Base-by-base conservation (phyloP, 2,888 invertebrate genomes). In the Eristalinus aeneus region DNA sequence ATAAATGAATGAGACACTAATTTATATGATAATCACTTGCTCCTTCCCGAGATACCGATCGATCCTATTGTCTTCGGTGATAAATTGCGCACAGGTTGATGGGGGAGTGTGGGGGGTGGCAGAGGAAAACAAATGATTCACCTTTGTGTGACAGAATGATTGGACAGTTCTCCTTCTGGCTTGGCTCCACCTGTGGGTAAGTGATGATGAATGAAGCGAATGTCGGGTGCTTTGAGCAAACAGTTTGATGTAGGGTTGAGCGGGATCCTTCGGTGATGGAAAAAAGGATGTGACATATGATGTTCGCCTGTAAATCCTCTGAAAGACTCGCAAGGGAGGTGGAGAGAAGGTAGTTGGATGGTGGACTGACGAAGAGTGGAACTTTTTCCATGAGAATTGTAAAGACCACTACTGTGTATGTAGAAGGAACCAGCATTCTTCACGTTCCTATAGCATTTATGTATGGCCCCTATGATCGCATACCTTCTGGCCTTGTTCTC, bases 11-110 rank as follows among this genome's bases (percentile, higher is more conserved):
- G 60, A 60, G 65, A 78, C 58, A 72, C 64, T 71, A 72, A 78
- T 78, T 78, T 78, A 72, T 72, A 78, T 78, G 78, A 78, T 78
- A 78, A 78, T 78, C 65, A 72, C 39, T 65, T 58, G 31, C 56
- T 56, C 34, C 64, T 32, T 64, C 20, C n/a, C 20, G 39, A 32
- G 78, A 72, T 27, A 72, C 20, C 20, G 31, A 78, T 78, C 64
- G 46, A 65, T 71, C 32, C 65, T n/a, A 78, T 65, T 77, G 77
- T 77, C 46, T 77, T 36, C 23, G 68, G 16, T 71, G 69, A 71
- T 78, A 63, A 71, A 71, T 71, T 60, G 58, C 58, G 27, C 10
- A 36, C 9, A n/a, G 34, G 39, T 16, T 39, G 54, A 32, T 60
- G 12, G n/a, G 46, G 2, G 16, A 11, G 3, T 3, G 12, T 12